These are phyloP conservation scores for Harpalus rubripes DNA, from an alignment of 2,888 invertebrate genomes.

Conservation along the genomic window DNA sequence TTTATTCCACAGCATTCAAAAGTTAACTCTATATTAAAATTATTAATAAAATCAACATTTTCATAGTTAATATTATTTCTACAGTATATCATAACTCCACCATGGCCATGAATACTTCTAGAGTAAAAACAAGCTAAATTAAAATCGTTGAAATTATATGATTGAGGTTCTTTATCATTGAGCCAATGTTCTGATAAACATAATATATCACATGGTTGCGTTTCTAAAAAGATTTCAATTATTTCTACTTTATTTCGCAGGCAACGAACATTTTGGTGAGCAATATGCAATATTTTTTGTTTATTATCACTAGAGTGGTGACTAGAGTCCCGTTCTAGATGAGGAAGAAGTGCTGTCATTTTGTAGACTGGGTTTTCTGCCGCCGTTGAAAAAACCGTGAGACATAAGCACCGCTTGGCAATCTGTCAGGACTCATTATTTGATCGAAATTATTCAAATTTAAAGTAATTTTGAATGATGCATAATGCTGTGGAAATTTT, in stretches of 20 bases:
- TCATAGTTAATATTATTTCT: not conserved
- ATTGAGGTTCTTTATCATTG: not conserved
- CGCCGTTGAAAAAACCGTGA: not conserved
- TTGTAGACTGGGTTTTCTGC: no score
- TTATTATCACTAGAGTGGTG: not conserved
- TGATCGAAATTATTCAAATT: not conserved
- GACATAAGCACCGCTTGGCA: not conserved
- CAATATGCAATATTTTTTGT: not conserved
- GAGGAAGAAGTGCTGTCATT: no score
- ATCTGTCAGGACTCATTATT: not conserved
- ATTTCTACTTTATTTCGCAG: conserved; percentile 11
- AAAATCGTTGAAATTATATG: not conserved
- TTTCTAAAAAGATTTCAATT: not conserved
- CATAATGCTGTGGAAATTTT: conserved; percentile 1
- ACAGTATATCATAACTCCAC: conserved; percentile 19
- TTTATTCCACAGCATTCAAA: conserved; percentile 16
- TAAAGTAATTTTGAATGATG: conserved; percentile 4
- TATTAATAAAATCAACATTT: not conserved
- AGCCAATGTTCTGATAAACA: conserved; percentile 21
- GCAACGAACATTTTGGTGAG: not conserved
- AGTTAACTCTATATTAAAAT: not conserved
- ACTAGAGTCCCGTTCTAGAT: not conserved
- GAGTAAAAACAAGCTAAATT: not conserved
- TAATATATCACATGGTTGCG: conserved; percentile 5
- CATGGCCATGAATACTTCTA: conserved; percentile 7